A percentile compares a stretch with the other conserved stretches of the same genome.
phyloP scores from a whole-genome alignment of 92 coral and sea anemone species.

The Umimayanthus kanabou region DNA sequence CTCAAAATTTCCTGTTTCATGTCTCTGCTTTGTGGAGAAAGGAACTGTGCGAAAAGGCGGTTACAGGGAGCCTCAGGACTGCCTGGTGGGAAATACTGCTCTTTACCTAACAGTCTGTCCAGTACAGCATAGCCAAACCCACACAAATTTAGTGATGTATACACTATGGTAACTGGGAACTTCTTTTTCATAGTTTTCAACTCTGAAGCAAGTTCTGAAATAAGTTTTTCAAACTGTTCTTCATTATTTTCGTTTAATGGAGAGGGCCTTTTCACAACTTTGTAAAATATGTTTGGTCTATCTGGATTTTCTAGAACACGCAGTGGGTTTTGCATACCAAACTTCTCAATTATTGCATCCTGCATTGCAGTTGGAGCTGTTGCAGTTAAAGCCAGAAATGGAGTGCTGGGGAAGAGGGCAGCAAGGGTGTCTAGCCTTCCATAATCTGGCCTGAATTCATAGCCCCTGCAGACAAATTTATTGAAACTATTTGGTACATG shows the following conservation, averaged over 20 bases:
- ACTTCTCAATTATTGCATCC: slow-evolving; percentile 41
- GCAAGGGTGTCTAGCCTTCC: slow-evolving; percentile 37
- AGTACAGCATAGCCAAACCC: slow-evolving; percentile 30
- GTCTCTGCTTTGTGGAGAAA: slow-evolving; percentile 9
- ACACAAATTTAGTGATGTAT: slow-evolving; percentile 25
- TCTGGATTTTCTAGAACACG: slow-evolving; percentile 34
- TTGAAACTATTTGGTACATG: neutral
- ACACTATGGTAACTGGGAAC: slow-evolving; percentile 16
- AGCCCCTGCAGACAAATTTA: slow-evolving; percentile 36
- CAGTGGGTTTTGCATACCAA: slow-evolving; percentile 46
- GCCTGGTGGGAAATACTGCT: slow-evolving; percentile 38
- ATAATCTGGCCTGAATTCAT: slow-evolving; percentile 50
- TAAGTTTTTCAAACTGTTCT: slow-evolving; percentile 29
- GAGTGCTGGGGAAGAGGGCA: slow-evolving; percentile 43
- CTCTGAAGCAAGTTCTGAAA: neutral
- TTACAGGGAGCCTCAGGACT: slow-evolving; percentile 18
- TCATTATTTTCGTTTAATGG: slow-evolving; percentile 22
- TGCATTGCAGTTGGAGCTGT: slow-evolving; percentile 38
- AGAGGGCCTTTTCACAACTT: slow-evolving; percentile 36
- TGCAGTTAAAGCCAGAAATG: slow-evolving; percentile 45
- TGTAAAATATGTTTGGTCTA: slow-evolving; percentile 33
- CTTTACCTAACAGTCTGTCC: slow-evolving; percentile 3
- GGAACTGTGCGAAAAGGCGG: slow-evolving; percentile 39
- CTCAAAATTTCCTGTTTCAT: slow-evolving; percentile 31
- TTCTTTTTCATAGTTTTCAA: slow-evolving; percentile 33